These are phyloP conservation scores for Trichonephila clavipes DNA, from an alignment of 1,140 invertebrate species.

Conservation along the genomic window DNA sequence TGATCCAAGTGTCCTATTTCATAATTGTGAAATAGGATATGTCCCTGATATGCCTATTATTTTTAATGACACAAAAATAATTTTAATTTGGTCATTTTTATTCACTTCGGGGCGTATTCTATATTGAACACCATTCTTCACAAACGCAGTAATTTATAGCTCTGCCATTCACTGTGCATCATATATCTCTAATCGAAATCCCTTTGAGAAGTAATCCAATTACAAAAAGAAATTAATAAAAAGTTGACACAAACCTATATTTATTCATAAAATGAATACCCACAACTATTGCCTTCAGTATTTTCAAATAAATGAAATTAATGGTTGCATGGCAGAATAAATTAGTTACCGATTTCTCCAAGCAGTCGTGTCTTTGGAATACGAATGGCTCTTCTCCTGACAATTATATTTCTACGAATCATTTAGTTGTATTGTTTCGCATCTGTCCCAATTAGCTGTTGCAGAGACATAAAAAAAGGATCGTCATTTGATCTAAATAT, in stretches of 20 bases:
- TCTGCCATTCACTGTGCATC: neutral
- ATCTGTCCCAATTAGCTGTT: neutral
- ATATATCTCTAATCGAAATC: neutral
- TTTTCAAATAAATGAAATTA: neutral
- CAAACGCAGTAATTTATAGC: neutral
- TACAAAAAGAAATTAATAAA: neutral
- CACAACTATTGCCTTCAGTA: neutral
- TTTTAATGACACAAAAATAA: no score
- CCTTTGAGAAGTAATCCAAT: neutral
- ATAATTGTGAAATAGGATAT: no score
- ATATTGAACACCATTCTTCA: neutral
- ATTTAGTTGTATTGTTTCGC: neutral
- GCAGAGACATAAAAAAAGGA: neutral
- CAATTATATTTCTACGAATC: constrained; percentile 2
- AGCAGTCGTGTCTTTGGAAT: neutral
- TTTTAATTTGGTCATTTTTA: neutral
- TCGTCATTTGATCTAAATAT: neutral
- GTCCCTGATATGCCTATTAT: no score
- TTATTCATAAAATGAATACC: neutral
- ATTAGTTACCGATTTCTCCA: neutral
- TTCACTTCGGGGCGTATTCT: neutral
- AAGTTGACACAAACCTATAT: neutral
- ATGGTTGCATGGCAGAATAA: neutral
- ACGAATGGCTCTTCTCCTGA: neutral
- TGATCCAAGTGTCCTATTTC: no score